Conservation (phyloP, 1,140 invertebrate genomes). For the Atopsyche davidsoni region DNA sequence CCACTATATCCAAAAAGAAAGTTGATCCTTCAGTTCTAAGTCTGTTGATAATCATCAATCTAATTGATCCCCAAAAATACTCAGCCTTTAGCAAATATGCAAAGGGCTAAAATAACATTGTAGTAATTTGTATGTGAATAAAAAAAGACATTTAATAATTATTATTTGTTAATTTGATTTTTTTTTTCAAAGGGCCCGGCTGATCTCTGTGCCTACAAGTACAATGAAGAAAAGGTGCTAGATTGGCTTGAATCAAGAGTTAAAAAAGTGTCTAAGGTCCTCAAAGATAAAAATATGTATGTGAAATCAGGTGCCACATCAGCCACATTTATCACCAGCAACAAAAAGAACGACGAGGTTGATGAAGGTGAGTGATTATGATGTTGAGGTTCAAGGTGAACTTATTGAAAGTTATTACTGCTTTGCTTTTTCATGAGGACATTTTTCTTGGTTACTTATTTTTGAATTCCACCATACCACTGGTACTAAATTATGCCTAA, state of each 20-base stretch:
- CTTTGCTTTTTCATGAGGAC: constrained; percentile 35
- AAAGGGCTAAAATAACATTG: background rate
- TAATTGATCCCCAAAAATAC: background rate
- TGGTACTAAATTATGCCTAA: background rate
- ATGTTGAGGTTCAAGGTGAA: no score
- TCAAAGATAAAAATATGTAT: constrained; percentile 64
- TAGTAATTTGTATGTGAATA: constrained; percentile 8
- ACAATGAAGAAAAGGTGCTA: constrained; percentile 68
- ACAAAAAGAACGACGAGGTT: constrained; percentile 44
- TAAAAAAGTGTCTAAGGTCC: constrained; percentile 52
- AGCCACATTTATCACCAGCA: constrained; percentile 63
- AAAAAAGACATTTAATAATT: constrained; percentile 31
- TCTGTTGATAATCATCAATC: background rate
- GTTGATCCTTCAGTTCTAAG: background rate
- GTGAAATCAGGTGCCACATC: constrained; percentile 62
- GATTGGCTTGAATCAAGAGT: constrained; percentile 66
- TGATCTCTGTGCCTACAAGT: constrained; percentile 68
- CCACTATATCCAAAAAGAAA: background rate
- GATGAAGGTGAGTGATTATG: constrained; percentile 40
- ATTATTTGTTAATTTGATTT: constrained; percentile 10
- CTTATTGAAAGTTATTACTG: constrained; percentile 33
- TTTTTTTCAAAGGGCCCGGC: constrained; percentile 47
- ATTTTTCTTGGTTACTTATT: constrained; percentile 12
- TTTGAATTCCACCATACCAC: background rate
- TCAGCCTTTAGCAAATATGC: background rate